A percentile compares a stretch with the other conserved stretches of the same genome.
These are phyloP conservation scores for Hypsopygia costalis DNA, from an alignment of 2,888 invertebrate species.

Conservation along the genomic window DNA sequence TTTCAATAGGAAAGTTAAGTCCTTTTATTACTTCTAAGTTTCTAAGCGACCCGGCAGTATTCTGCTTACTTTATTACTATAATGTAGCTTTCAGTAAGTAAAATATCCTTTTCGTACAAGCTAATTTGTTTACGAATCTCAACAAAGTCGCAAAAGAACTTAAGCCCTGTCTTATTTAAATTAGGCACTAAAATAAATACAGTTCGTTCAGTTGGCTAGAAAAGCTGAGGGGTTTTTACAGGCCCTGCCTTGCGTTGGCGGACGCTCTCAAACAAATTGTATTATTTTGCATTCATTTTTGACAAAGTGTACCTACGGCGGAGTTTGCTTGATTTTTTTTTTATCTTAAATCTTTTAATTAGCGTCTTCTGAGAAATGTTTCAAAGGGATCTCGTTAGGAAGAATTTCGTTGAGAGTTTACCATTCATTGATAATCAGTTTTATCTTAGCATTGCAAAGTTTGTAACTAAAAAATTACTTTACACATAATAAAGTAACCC, in stretches of 20 bases:
- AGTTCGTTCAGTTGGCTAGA: constrained; percentile 49
- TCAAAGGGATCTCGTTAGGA: constrained; percentile 11
- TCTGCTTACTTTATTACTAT: constrained; percentile 28
- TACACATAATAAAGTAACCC: too few species aligned
- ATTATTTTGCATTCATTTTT: constrained; percentile 79
- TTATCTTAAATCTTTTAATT: constrained; percentile 27
- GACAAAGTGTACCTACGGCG: constrained; percentile 57
- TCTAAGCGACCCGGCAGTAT: too few species aligned
- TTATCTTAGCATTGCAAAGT: background rate
- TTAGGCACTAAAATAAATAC: constrained; percentile 74
- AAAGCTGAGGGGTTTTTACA: constrained; percentile 53
- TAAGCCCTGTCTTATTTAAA: constrained; percentile 74
- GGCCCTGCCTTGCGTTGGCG: constrained; percentile 46
- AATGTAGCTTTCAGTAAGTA: constrained; percentile 31
- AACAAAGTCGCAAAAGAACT: constrained; percentile 66
- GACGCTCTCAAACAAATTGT: constrained; percentile 71
- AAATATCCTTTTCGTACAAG: constrained; percentile 47
- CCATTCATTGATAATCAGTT: background rate
- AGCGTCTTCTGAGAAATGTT: constrained; percentile 18
- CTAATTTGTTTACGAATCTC: constrained; percentile 71
- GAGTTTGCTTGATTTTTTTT: constrained; percentile 36
- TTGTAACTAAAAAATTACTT: too few species aligned
- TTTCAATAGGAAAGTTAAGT: constrained; percentile 23
- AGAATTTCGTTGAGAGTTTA: background rate
- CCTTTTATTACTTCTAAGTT: too few species aligned